phyloP scores from a whole-genome alignment of 1,140 invertebrate species.

The Latrodectus geometricus region DNA sequence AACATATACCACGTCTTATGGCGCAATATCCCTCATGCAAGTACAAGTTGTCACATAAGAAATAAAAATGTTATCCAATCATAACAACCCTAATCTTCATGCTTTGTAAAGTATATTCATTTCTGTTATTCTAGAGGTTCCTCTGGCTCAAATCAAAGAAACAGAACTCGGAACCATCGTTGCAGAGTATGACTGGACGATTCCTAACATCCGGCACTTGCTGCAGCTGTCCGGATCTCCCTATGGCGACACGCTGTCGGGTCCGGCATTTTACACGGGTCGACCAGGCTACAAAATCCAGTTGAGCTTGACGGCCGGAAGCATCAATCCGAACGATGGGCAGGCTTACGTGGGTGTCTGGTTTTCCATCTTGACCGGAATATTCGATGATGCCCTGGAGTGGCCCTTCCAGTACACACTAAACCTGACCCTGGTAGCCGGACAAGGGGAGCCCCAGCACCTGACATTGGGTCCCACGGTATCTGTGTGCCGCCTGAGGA shows the following conservation, averaged over 20 bases:
- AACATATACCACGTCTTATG: too few species aligned
- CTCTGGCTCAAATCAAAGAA: conserved; percentile 33
- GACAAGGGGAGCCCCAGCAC: neutral
- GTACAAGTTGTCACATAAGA: too few species aligned
- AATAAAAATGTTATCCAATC: too few species aligned
- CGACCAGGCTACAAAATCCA: conserved; percentile 51
- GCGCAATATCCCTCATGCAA: too few species aligned
- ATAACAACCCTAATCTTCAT: too few species aligned
- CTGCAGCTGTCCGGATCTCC: conserved; percentile 19
- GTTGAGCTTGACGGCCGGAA: conserved; percentile 4
- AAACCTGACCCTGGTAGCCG: conserved; percentile 51
- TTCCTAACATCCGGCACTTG: conserved; percentile 9
- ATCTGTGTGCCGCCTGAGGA: conserved; percentile 58
- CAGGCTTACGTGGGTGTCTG: conserved; percentile 59
- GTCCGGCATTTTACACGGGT: conserved; percentile 48
- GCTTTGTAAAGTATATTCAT: too few species aligned
- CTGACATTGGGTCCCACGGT: conserved; percentile 43
- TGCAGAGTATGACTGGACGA: conserved; percentile 34
- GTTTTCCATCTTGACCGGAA: conserved; percentile 57
- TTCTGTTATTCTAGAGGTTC: neutral
- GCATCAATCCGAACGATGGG: conserved; percentile 39
- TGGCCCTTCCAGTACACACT: conserved; percentile 61
- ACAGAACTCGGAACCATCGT: conserved; percentile 7
- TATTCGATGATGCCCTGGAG: conserved; percentile 53
- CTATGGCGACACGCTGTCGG: conserved; percentile 9